Base-by-base conservation (phyloP, 2,797 vertebrate species). In the Setipinna tenuifilis region DNA sequence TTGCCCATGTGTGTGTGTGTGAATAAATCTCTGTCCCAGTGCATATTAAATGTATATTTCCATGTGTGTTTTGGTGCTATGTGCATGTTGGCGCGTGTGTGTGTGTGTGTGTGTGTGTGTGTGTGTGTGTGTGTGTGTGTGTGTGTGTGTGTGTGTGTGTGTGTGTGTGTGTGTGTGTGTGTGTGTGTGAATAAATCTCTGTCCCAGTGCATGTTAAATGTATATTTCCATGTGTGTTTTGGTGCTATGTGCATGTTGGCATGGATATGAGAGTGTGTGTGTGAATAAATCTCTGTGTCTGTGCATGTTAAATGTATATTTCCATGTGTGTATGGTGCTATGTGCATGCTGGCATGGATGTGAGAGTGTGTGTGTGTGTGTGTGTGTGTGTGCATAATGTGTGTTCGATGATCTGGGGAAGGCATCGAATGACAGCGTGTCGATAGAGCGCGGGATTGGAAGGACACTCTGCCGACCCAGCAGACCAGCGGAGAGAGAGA, bases 371-470 rank as follows among this genome's bases (percentile, higher is more conserved):
- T 65, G 62, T 14, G 68, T 75, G 28, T 41, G 65, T 35, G 14
- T 4, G 23, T 68, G 23, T 16, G 23, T 68, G 65, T 6, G 28
- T 71, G 65, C 5, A 78, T 86, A 87, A 89, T 86, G 88, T 87
- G 85, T 65, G 84, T 87, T 87, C 88, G 81, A 85, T 88, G 57
- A 85, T 88, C 81, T 84, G 25, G 9, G 75, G 68, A 83, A 88
- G 78, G 81, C 62, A 87, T 86, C 84, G 88, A 89, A 88, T 90
- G 88, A 88, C 87, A 87, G 87, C 31, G 62, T 35, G 86, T 90
- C 68, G 65, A 89, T 90, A 62, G 71, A 83, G 58, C 19, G 82
- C 61, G 58, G 23, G 65, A 83, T 17, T 9, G 23, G 48, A 84
- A 75, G 68, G 68, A 75, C 68, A 75, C 68, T 75, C 85, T 89